Base-by-base conservation (phyloP, 2,113 vertebrate genomes). In the Pseudois nayaur region DNA sequence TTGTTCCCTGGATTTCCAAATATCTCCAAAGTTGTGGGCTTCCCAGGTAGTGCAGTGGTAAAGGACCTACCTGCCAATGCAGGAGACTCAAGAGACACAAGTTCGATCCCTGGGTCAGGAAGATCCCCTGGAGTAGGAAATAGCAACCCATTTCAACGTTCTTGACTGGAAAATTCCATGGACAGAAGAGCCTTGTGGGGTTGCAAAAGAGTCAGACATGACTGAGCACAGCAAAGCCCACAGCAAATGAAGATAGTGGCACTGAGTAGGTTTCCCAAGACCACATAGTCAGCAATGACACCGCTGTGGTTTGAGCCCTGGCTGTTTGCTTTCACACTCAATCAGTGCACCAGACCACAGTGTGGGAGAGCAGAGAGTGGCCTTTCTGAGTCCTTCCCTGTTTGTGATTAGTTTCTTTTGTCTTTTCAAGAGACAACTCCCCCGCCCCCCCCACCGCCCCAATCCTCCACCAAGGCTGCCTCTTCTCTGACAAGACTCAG, bases 401-500 rank as follows among this genome's bases (percentile, higher is more conserved):
- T 59, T 7, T 36, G 0, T 21, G 62, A 23, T 96, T 57, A 40
- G n/a, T 21, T 48, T 62, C 54, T 16, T 45, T 31, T 14, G 36
- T 6, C 36, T 50, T 67, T 54, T 71, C 14, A 36, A 55, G 67
- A 74, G 43, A 8, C 3, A 3, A 3, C 16, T 7, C 45, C 1
- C 1, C 1, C 48, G 8, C 2, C 11, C 5, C 5, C 3, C 59
- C 14, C 1, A 14, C 59, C 6, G 1, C 60, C 60, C 10, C 64
- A 23, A 1, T 40, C n/a, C 67, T 71, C n/a, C n/a, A 71, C 52
- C 1, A 1, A 11, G 1, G 25, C 31, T 54, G 55, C 21, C 16
- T 94, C 62, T 83, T 48, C 50, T 85, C 13, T 31, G 36, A 45
- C 21, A 60, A 82, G 71, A 57, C 29, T 50, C 45, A 79, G 14